Base-by-base conservation (phyloP, 2,888 invertebrate species). In the Pseudococcus longispinus region DNA sequence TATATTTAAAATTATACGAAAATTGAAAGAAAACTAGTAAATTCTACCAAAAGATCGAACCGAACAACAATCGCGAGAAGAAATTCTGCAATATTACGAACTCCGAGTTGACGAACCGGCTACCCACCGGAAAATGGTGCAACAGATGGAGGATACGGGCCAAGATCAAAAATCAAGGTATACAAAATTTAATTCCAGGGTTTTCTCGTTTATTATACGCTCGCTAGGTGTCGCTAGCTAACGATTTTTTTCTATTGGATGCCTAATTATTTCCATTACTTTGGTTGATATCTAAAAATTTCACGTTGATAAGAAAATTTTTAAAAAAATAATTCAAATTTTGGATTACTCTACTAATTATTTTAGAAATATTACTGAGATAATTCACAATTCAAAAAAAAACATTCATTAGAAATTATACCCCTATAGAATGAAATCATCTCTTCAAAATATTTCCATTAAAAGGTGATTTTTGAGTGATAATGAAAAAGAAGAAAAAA, bases 401-500 rank as follows among this genome's bases (percentile, higher is more conserved):
- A 29, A 29, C 11, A 5, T 70, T 23, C 11, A 60, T 11, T 1
- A 29, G 37, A 18, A 15, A 70, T 3, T 70, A 11, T 8, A 0
- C 18, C 8, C 1, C 29, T 2, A 13, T 29, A 29, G 32, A 70
- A 70, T 70, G 70, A 70, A 70, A 70, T 20, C 20, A 29, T 29
- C 18, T 70, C 6, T 26, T 18, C 13, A 15, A 29, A 70, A 29
- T 70, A 18, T 29, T 29, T 29, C 18, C 70, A 29, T 70, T 5
- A 13, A 4, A 15, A 29, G 29, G 13, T 29, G 29, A 29, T 18
- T 26, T 70, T 18, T 13, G 13, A 80, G 37, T 42, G 11, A 42
- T 18, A 37, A 80, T 80, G 77, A 80, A 80, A 42, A 80, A 80
- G 18, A 80, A 80, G 77, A 80, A 80, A 42, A 80, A 80, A 80